Evolutionary conservation across 1,140 invertebrate genomes (phyloP).

Genomic region (Alviniconcha marisindica): DNA sequence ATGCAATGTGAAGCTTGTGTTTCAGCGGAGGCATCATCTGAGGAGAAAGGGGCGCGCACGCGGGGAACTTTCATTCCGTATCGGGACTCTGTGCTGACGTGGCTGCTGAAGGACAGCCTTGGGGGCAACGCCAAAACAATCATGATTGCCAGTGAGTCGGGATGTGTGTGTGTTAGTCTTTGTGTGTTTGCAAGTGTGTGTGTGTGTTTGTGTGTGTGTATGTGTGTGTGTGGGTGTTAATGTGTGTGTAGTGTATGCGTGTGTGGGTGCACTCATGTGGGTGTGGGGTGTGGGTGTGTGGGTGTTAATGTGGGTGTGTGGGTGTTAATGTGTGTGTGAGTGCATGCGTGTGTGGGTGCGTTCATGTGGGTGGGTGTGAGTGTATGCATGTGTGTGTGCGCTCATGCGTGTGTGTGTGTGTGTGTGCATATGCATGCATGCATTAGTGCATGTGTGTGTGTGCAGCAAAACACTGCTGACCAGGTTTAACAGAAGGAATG

Average conservation of each 20-base stretch:
- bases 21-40: constrained; percentile 66
- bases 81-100: constrained; percentile 92
- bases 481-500: too few species aligned
- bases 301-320: not conserved
- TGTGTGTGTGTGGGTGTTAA: not conserved
- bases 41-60: constrained; percentile 52
- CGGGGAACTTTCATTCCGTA: constrained; percentile 87
- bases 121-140: constrained; percentile 96
- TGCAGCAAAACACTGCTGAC: too few species aligned
- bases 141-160: constrained; percentile 86
- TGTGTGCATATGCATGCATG: too few species aligned
- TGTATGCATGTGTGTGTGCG: not conserved
- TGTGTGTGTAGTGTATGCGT: not conserved
- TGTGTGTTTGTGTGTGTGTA: not conserved
- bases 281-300: not conserved
- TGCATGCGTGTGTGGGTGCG: not conserved
- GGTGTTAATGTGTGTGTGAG: not conserved
- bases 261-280: not conserved
- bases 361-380: not conserved
- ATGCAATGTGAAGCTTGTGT: too few species aligned
- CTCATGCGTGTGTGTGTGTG: too few species aligned
- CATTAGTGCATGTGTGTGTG: too few species aligned
- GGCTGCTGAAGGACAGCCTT: constrained; percentile 92
- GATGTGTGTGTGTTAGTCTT: not conserved
- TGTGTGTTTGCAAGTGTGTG: not conserved